phyloP scores from a whole-genome alignment of 2,888 invertebrate species.

The Ophonus ardosiacus region DNA sequence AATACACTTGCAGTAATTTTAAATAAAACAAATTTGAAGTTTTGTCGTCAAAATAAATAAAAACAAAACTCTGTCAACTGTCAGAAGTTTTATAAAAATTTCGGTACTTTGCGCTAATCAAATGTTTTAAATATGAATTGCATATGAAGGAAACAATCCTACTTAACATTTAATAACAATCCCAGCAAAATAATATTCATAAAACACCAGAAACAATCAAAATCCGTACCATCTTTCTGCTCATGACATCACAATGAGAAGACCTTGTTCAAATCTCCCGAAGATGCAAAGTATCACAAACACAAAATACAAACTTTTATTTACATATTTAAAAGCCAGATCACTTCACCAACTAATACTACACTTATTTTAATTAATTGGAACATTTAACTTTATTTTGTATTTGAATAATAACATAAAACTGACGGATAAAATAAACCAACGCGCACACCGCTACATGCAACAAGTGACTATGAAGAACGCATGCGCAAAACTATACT shows the following conservation, averaged over 20 bases:
- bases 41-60: too few species aligned
- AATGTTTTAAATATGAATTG: too few species aligned
- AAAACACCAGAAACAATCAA: slow-evolving; percentile 38
- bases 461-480: slow-evolving; percentile 57
- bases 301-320: slow-evolving; percentile 16
- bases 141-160: neutral
- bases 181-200: slow-evolving; percentile 11
- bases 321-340: slow-evolving; percentile 36
- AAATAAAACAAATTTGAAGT: too few species aligned
- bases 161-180: slow-evolving; percentile 6
- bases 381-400: slow-evolving; percentile 19
- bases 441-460: slow-evolving; percentile 54
- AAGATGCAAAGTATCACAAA: slow-evolving; percentile 41
- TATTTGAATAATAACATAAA: slow-evolving; percentile 49
- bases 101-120: too few species aligned
- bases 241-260: slow-evolving; percentile 64
- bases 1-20: too few species aligned
- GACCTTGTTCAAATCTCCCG: slow-evolving; percentile 55
- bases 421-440: slow-evolving; percentile 43
- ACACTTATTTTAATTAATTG: slow-evolving; percentile 31
- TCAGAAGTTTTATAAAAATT: too few species aligned
- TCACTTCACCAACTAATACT: slow-evolving; percentile 19
- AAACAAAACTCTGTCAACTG: too few species aligned
- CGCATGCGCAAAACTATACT: slow-evolving; percentile 41
- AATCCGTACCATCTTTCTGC: slow-evolving; percentile 58